Base-by-base conservation (phyloP, 2,888 invertebrate species). In the Drosophila mayaguana region DNA sequence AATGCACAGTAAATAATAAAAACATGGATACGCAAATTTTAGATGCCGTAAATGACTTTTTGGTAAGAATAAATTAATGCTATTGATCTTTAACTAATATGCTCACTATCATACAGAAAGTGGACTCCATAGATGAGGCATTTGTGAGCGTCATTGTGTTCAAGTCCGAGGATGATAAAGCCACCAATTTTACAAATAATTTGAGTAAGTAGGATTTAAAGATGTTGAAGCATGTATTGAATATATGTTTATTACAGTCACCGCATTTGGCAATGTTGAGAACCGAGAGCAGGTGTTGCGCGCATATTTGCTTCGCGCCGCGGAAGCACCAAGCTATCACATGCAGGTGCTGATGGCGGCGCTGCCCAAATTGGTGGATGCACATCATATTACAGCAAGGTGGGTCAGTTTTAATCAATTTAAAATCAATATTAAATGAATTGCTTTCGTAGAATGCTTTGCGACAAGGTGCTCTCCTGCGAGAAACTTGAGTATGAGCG, bases 81-180 rank as follows among this genome's bases (percentile, higher is more conserved):
- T 36, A 32, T 20, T 50, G 0, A 18, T 11, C n/a, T n/a, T 8
- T 12, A 14, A 5, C 3, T 50, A 38, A 32, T 32, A 25, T 50
- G 28, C n/a, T 5, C 20, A 7, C 8, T 54, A 32, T 12, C n/a
- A 20, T 12, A 2, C 62, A 96, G 96, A 95, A 95, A 92, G 96
- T 97, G 9, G 97, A 97, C 90, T 95, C 96, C 0, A 96, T 97
- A 38, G 97, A 98, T 90, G 97, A 97, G 92, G 97, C 97, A 0
- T 98, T 98, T 90, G 96, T 97, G 91, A 97, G 97, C 84, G 97
- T 97, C 83, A 94, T 98, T 67, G 96, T 97, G 2, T 96, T 97
- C 88, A 95, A 96, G 80, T 94, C 95, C 66, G 96, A 97, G 90
- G 94, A 93, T 76, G 95, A 96, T 79, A 96, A 96, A 91, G 93